Conservation (phyloP, 2,797 vertebrate species). For the Ceyx erithaca region DNA sequence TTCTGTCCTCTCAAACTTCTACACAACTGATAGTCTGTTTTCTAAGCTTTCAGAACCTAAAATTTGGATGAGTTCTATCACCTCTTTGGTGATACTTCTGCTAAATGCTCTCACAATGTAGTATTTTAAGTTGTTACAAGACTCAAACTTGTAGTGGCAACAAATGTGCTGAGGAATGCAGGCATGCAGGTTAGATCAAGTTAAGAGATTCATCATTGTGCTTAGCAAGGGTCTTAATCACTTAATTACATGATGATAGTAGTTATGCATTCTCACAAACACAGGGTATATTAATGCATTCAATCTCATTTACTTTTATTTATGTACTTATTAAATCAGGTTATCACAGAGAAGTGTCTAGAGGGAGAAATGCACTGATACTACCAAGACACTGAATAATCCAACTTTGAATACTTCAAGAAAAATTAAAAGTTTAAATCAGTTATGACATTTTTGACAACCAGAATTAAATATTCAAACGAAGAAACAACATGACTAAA, state of each 20-base stretch:
- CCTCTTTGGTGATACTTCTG: background rate
- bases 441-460: background rate
- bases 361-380: background rate
- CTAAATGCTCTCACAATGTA: background rate
- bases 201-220: background rate
- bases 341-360: background rate
- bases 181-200: background rate
- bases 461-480: background rate
- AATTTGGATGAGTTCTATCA: background rate
- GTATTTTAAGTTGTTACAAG: background rate
- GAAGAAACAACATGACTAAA: background rate
- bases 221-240: constrained; percentile 2
- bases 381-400: background rate
- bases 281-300: background rate
- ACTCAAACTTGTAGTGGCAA: background rate
- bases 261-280: background rate
- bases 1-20: background rate
- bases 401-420: background rate
- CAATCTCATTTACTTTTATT: background rate
- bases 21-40: background rate
- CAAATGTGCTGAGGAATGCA: background rate
- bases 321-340: background rate
- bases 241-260: background rate
- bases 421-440: background rate
- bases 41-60: background rate